Evolutionary conservation across 2,888 invertebrate species (phyloP).

Genomic region (Dascillus cervinus): DNA sequence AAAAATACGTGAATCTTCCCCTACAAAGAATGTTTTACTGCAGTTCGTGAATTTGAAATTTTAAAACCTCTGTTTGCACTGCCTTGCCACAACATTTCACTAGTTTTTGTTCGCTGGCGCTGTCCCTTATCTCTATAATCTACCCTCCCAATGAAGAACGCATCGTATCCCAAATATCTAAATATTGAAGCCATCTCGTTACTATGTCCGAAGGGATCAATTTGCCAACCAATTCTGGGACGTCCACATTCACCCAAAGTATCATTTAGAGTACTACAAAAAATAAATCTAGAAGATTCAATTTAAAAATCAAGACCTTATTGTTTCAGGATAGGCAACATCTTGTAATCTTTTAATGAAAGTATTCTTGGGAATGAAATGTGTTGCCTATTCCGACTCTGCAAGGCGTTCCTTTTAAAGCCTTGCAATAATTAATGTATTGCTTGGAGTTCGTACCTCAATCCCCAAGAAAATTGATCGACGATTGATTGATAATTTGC

Average conservation of each 20-base stretch:
- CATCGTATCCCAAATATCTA: constrained; percentile 83
- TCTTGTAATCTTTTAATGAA: too few species aligned
- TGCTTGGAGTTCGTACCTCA: constrained; percentile 51
- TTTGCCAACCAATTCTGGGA: constrained; percentile 73
- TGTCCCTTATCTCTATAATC: constrained; percentile 75
- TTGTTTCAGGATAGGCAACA: too few species aligned
- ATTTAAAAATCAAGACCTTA: too few species aligned
- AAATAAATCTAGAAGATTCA: background rate
- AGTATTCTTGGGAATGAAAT: too few species aligned
- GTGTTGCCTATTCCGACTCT: too few species aligned
- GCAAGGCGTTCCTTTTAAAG: too few species aligned
- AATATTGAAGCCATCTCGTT: constrained; percentile 77
- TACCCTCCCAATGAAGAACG: constrained; percentile 75
- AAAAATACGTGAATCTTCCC: constrained; percentile 63
- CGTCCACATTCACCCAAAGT: constrained; percentile 65
- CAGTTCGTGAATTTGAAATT: too few species aligned
- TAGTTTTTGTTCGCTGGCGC: constrained; percentile 51
- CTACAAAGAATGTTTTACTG: too few species aligned
- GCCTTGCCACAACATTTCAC: constrained; percentile 81
- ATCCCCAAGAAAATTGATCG: constrained; percentile 69
- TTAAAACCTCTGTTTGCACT: constrained; percentile 56
- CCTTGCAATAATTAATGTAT: too few species aligned
- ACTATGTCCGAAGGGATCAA: constrained; percentile 79
- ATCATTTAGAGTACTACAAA: constrained; percentile 45
- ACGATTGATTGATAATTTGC: constrained; percentile 65